These are phyloP conservation scores for Beroe forskalii DNA, from an alignment of 37 sponge, comb jelly and placozoan genomes.

Conservation along the genomic window DNA sequence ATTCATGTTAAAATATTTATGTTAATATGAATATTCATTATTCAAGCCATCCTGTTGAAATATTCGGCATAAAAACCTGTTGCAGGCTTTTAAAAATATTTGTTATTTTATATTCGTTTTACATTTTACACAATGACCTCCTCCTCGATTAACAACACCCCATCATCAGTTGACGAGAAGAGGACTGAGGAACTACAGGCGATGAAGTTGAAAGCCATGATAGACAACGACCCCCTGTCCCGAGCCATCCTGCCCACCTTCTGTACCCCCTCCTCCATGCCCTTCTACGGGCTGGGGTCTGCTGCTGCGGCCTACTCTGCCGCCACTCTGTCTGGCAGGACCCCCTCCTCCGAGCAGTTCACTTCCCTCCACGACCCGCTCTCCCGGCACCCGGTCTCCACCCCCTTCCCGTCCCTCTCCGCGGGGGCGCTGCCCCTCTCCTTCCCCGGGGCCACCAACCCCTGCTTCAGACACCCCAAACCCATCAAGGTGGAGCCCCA, in stretches of 20 bases:
- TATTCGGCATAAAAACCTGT: too few species aligned
- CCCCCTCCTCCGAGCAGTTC: neutral
- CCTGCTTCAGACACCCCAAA: neutral
- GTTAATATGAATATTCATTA: too few species aligned
- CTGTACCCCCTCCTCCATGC: neutral
- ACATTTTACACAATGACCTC: too few species aligned
- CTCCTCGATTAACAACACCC: too few species aligned
- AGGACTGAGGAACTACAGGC: neutral
- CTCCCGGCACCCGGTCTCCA: neutral
- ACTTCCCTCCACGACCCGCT: conserved; percentile 1
- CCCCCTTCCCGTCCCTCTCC: neutral
- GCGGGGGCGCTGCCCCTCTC: neutral
- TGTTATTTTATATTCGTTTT: too few species aligned
- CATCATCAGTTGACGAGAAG: neutral
- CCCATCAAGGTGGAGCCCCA: conserved; percentile 58
- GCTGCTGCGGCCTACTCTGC: neutral
- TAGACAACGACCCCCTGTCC: conserved; percentile 17
- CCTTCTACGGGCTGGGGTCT: conserved; percentile 15
- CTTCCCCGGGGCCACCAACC: too few species aligned
- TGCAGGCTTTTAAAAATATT: too few species aligned
- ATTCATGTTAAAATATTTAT: too few species aligned
- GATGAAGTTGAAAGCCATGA: conserved; percentile 24
- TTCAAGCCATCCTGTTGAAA: too few species aligned
- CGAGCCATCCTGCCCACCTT: neutral
- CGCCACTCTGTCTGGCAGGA: neutral